Evolutionary conservation across 1,140 invertebrate genomes (phyloP).

Genomic region (Zaprionus davidi): DNA sequence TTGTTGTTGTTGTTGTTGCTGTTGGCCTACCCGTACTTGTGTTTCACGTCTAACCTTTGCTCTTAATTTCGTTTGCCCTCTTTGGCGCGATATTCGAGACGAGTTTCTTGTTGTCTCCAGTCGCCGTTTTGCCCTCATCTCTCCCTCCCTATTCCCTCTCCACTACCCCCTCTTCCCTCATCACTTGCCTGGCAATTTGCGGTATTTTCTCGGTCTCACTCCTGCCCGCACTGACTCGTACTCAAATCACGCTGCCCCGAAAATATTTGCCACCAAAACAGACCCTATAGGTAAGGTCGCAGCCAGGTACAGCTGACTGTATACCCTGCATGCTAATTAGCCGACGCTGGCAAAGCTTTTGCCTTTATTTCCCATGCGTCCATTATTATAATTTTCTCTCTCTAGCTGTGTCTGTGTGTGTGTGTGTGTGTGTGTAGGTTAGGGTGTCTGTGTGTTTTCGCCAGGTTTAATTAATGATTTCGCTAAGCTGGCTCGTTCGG

Average conservation of each 20-base stretch:
- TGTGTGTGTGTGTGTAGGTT: constrained; percentile 33
- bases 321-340: constrained; percentile 69
- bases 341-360: constrained; percentile 47
- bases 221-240: constrained; percentile 4
- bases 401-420: constrained; percentile 30
- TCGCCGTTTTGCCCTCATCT: neutral
- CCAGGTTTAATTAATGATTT: constrained; percentile 77
- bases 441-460: constrained; percentile 51
- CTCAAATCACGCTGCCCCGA: constrained; percentile 20
- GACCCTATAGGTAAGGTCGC: neutral
- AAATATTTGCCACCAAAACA: constrained; percentile 19
- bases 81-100: constrained; percentile 44
- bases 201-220: constrained; percentile 39
- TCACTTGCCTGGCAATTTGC: neutral
- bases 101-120: constrained; percentile 31
- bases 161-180: too few relatives aligned
- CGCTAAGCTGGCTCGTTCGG: constrained; percentile 61
- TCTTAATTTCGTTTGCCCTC: constrained; percentile 57
- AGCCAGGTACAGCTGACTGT: neutral
- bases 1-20: constrained; percentile 3
- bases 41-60: constrained; percentile 46
- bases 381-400: constrained; percentile 72
- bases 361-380: constrained; percentile 70
- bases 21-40: constrained; percentile 15
- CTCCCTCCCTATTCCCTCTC: too few relatives aligned